Evolutionary conservation across 2,113 vertebrate species (phyloP).

Genomic region (Circaetus cinerascens): DNA sequence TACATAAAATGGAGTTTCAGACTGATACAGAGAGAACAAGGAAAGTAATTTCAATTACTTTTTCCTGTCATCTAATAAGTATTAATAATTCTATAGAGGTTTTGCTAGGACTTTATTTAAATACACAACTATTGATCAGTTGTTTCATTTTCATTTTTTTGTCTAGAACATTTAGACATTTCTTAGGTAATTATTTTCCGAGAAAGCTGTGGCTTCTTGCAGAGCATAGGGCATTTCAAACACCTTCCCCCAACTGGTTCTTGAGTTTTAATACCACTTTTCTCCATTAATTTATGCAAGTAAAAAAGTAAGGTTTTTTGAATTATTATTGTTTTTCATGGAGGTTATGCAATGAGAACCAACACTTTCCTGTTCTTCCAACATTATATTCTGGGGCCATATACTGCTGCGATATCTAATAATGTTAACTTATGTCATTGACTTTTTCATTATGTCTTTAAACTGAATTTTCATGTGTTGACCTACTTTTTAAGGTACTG

Average conservation of each 20-base stretch:
- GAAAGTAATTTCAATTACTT: neutral
- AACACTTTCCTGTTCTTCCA: neutral
- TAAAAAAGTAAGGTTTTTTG: neutral
- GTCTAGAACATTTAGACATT: neutral
- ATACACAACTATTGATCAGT: neutral
- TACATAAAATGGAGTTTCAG: conserved; percentile 33
- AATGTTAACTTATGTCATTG: neutral
- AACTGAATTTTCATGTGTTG: neutral
- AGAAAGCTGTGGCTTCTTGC: neutral
- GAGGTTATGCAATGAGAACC: neutral
- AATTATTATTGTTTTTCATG: neutral
- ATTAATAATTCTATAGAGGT: neutral
- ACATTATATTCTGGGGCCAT: neutral
- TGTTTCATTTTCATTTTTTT: neutral
- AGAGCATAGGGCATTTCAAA: neutral
- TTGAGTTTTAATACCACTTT: neutral
- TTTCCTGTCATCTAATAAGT: neutral
- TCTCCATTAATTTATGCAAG: neutral
- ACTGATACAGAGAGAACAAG: neutral
- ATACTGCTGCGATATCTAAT: neutral
- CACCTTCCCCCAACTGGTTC: neutral
- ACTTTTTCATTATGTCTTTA: neutral
- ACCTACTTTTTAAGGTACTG: neutral
- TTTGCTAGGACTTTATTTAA: neutral
- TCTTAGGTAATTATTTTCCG: neutral